Percentiles rank a stretch among this genome's conserved stretches.
These are phyloP conservation scores for Notodonta ziczac DNA, from an alignment of 2,888 invertebrate genomes.

Conservation along the genomic window DNA sequence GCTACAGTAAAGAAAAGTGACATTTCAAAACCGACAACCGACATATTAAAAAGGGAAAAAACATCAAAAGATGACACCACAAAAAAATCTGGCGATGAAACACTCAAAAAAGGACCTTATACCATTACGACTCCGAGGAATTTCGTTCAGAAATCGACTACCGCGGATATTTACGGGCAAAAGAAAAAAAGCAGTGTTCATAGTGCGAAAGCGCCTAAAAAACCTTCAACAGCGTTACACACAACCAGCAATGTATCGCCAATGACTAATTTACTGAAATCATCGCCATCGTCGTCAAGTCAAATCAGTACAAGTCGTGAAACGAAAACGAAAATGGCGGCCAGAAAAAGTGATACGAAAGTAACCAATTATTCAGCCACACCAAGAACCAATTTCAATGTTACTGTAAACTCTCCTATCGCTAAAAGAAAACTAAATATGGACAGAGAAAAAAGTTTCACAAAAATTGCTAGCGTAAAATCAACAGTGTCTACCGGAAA, in stretches of 20 bases:
- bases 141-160: constrained; percentile 57
- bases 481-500: not conserved
- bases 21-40: constrained; percentile 34
- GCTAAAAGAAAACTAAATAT: constrained; percentile 13
- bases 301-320: constrained; percentile 37
- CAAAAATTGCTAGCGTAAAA: constrained; percentile 9
- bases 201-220: constrained; percentile 55
- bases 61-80: constrained; percentile 49
- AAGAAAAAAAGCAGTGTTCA: constrained; percentile 48
- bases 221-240: constrained; percentile 38
- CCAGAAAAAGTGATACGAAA: constrained; percentile 31
- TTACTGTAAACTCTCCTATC: constrained; percentile 69
- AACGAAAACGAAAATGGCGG: constrained; percentile 25
- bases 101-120: constrained; percentile 50
- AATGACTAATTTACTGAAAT: constrained; percentile 64
- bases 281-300: constrained; percentile 60
- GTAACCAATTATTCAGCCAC: constrained; percentile 29
- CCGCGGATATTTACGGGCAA: constrained; percentile 68
- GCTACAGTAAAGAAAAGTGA: constrained; percentile 44
- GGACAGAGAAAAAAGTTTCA: constrained; percentile 21
- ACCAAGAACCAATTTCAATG: constrained; percentile 45
- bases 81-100: constrained; percentile 54
- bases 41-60: constrained; percentile 33
- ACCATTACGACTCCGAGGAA: constrained; percentile 60
- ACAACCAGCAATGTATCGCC: constrained; percentile 51